Percentiles rank a stretch among this genome's conserved stretches.
phyloP scores from a whole-genome alignment of 2,888 invertebrate genomes.

The Cyclophora punctaria region DNA sequence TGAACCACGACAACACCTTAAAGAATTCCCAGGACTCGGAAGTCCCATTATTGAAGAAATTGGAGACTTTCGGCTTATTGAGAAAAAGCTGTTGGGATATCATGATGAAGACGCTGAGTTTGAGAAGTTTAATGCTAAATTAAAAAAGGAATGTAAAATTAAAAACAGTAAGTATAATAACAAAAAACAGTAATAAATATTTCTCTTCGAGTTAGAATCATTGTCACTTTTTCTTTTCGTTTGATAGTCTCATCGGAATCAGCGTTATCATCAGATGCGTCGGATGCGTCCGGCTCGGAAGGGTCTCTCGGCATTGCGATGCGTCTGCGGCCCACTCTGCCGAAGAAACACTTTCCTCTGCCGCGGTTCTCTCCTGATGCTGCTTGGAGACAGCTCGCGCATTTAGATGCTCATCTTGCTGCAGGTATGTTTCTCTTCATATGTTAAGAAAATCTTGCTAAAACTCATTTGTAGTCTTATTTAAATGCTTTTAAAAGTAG shows the following conservation, averaged over 20 bases:
- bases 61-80: conserved; percentile 61
- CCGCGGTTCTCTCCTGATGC: conserved; percentile 88
- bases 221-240: not conserved
- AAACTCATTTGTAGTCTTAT: too few relatives aligned
- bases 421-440: conserved; percentile 32
- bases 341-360: conserved; percentile 84
- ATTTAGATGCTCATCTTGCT: conserved; percentile 72
- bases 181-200: not conserved
- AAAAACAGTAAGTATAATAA: conserved; percentile 47
- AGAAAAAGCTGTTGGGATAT: conserved; percentile 60
- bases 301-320: conserved; percentile 80
- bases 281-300: conserved; percentile 64
- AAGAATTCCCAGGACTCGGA: conserved; percentile 63
- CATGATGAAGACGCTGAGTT: conserved; percentile 59
- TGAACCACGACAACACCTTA: conserved; percentile 45
- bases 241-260: conserved; percentile 70
- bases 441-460: too few relatives aligned
- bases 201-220: not conserved
- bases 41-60: conserved; percentile 66
- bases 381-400: conserved; percentile 85
- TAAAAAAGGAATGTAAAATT: conserved; percentile 51
- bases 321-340: conserved; percentile 84
- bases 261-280: conserved; percentile 70
- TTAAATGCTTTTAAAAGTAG: too few relatives aligned
- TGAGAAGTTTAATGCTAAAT: conserved; percentile 57